Base-by-base conservation (phyloP, 2,797 vertebrate genomes). In the Stomatorhinus walkeri region DNA sequence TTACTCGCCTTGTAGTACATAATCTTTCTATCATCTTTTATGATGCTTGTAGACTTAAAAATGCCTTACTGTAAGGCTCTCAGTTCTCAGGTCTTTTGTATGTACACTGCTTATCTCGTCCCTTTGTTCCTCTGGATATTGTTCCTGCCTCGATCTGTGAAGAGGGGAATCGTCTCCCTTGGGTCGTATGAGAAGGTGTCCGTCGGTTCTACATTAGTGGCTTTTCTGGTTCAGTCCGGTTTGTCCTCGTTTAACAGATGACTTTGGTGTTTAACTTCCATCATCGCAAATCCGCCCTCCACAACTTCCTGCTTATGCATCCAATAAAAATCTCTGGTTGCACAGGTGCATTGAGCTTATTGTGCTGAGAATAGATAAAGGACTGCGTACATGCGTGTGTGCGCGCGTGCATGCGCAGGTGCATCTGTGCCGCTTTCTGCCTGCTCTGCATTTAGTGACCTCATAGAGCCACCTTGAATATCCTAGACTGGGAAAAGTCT, bases 361-460 rank as follows among this genome's bases (percentile, higher is more conserved):
- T 19, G 7, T 46, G 76, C 40, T 46, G 36, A 43, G 40, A 43
- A 19, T 81, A 43, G 7, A 46, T 81, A n/a, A 81, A n/a, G 16
- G 40, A n/a, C 14, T 46, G 36, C 40, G 16, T 79, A 36, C 2
- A n/a, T 64, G 81, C 72, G 0, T 12, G 48, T 2, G 36, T 79
- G 19, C 5, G 19, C n/a, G 10, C 52, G 54, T 79, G 72, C 19
- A 48, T 64, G 83, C 79, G 0, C 7, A 61, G n/a, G 24, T 36
- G 40, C 72, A 14, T 87, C 9, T 43, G 48, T 87, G 51, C 64
- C 12, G 40, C 19, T 89, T 49, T 68, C 43, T 76, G 46, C 56
- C 28, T 12, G 7, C 46, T 12, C 43, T 28, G 32, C 6, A 8
- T 87, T 19, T 88, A 88, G 52, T 90, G 89, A 88, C 87, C 89